Evolutionary conservation across 2,797 vertebrate species (phyloP).

Genomic region (Gallinago stenura): DNA sequence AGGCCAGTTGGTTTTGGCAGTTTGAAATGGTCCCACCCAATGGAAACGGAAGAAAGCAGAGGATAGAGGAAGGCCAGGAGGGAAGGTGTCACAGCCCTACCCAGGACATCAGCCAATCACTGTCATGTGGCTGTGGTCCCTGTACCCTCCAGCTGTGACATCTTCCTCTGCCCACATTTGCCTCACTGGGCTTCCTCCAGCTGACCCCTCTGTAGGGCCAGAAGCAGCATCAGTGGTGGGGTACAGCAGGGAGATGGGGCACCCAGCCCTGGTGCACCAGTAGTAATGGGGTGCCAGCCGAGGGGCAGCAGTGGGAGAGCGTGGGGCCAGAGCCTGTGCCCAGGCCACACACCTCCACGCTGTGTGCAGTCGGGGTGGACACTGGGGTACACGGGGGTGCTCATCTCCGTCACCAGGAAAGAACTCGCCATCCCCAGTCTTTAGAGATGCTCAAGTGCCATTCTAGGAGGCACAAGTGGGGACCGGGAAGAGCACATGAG

Average conservation of each 20-base stretch:
- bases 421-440: accelerated
- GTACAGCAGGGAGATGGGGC: accelerated
- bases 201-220: not conserved
- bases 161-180: not conserved
- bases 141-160: not conserved
- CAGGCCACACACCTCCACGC: accelerated
- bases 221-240: accelerated
- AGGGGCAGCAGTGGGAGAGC: not conserved
- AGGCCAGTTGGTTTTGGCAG: not conserved
- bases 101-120: not conserved
- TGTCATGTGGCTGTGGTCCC: accelerated
- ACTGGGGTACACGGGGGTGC: accelerated
- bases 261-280: not conserved
- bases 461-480: not conserved
- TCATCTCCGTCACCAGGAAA: not conserved
- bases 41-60: not conserved
- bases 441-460: not conserved
- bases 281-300: not conserved
- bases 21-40: not conserved
- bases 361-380: not conserved
- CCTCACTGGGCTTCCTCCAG: not conserved
- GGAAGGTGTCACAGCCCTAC: not conserved
- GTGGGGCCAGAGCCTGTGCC: not conserved
- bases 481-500: not conserved
- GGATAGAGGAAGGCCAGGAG: not conserved